These are phyloP conservation scores for Drosophila repleta DNA, from an alignment of 1,140 invertebrate species.

Conservation along the genomic window DNA sequence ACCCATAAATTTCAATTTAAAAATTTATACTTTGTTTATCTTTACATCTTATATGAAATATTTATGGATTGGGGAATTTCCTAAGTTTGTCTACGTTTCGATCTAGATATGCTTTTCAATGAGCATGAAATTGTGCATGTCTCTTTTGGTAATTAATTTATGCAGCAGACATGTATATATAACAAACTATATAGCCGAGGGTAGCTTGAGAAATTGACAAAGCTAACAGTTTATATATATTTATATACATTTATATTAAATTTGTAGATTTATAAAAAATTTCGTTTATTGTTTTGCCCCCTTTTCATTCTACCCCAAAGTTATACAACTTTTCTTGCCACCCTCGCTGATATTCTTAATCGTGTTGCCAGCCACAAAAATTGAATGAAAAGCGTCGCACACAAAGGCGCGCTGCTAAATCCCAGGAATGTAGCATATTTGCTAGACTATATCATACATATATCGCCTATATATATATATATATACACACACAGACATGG, in stretches of 20 bases:
- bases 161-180: background rate
- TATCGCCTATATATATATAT: conserved; percentile 29
- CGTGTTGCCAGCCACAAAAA: conserved; percentile 54
- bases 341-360: conserved; percentile 1
- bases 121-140: conserved; percentile 35
- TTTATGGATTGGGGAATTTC: conserved; percentile 4
- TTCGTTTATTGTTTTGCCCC: too few relatives aligned
- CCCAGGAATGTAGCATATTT: conserved; percentile 77
- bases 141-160: conserved; percentile 12
- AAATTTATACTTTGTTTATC: conserved; percentile 1
- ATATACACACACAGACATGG: background rate
- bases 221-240: conserved; percentile 1
- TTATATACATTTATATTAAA: background rate
- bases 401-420: conserved; percentile 45
- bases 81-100: background rate
- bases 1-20: too few relatives aligned
- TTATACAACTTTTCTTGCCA: too few relatives aligned
- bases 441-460: conserved; percentile 38
- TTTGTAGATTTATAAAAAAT: too few relatives aligned
- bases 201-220: too few relatives aligned
- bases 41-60: background rate
- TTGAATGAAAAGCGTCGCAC: conserved; percentile 70
- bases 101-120: conserved; percentile 40
- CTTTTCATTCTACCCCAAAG: too few relatives aligned
- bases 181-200: too few relatives aligned